phyloP scores from a whole-genome alignment of 2,888 invertebrate genomes.

The Drosophila neotestacea region DNA sequence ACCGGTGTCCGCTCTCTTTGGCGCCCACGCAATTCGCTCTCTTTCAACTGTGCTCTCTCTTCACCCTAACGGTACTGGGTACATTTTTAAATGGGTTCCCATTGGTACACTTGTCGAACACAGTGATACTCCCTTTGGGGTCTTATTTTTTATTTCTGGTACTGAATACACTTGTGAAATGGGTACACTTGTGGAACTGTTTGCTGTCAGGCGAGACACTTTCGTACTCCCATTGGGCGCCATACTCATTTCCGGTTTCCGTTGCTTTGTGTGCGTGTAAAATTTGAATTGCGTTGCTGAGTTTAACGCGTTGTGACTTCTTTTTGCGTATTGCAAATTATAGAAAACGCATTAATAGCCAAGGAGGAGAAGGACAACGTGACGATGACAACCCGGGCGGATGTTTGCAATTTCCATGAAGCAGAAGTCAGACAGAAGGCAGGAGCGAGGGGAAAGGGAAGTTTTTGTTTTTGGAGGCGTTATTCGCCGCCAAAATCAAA shows the following conservation, averaged over 20 bases:
- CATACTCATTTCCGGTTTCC: conserved; percentile 84
- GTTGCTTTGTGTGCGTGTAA: conserved; percentile 79
- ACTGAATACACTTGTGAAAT: conserved; percentile 18
- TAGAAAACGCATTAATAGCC: conserved; percentile 77
- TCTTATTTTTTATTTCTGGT: too few species aligned
- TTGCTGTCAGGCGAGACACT: conserved; percentile 40
- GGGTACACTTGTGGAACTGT: conserved; percentile 4
- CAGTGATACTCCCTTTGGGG: too few species aligned
- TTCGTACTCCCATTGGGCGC: conserved; percentile 60
- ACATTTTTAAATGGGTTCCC: conserved; percentile 26
- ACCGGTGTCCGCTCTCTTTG: conserved; percentile 42
- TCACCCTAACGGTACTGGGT: conserved; percentile 13
- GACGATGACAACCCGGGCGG: conserved; percentile 52
- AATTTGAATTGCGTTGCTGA: conserved; percentile 77
- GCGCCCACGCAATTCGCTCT: conserved; percentile 17
- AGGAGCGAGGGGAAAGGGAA: conserved; percentile 47
- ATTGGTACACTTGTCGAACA: background rate
- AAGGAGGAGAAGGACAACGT: background rate
- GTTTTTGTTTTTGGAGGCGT: background rate
- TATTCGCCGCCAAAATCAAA: conserved; percentile 58
- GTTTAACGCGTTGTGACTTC: conserved; percentile 48
- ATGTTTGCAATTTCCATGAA: conserved; percentile 76
- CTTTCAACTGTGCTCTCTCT: conserved; percentile 4
- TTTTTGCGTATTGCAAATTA: conserved; percentile 68
- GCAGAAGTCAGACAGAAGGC: conserved; percentile 10